Base-by-base conservation (phyloP, 2,888 invertebrate genomes). In the Tachystola acroxantha region DNA sequence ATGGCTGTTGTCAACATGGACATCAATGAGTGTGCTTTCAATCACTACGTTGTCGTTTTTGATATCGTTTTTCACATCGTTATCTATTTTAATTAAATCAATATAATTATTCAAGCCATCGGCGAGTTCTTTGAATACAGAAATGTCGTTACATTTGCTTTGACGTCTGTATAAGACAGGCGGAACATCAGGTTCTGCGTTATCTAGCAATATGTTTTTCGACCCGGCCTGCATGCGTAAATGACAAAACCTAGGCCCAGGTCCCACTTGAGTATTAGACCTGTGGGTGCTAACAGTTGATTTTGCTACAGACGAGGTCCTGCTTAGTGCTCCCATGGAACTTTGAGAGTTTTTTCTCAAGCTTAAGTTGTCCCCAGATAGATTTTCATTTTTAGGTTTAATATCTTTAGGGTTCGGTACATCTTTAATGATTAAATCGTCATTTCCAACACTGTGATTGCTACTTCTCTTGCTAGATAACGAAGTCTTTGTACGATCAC, bases 141-240 rank as follows among this genome's bases (percentile, higher is more conserved):
- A 66, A 44, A 74, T 82, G 49, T 87, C 87, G 43, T 78, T 82
- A 41, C 80, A 82, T 47, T 82, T 87, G 45, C 79, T 88, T 45
- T 90, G 90, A 7, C 90, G 81, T 42, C 91, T 91, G 53, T 94
- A 94, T 26, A 94, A 77, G 20, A 94, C 90, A 0, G 94, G 94
- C 9, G 92, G 90, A 16, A 92, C 89, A 46, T 89, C 89, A 29
- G 92, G 91, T 50, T 93, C 92, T 20, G 92, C 92, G 55, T 94
- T 94, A 68, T 94, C 94, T 13, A 95, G 78, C 3, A 95, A 77
- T 54, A 95, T 93, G 65, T 94, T 95, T 62, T 92, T 94, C 7
- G 93, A 93, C 4, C 93, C 94, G 4, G 91, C 91, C 57, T 94
- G 94, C 55, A 94, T 88, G 24, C 93, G 88, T 60, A 94, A 88